These are phyloP conservation scores for Cartodere bifasciata DNA, from an alignment of 2,888 invertebrate species.

Conservation along the genomic window DNA sequence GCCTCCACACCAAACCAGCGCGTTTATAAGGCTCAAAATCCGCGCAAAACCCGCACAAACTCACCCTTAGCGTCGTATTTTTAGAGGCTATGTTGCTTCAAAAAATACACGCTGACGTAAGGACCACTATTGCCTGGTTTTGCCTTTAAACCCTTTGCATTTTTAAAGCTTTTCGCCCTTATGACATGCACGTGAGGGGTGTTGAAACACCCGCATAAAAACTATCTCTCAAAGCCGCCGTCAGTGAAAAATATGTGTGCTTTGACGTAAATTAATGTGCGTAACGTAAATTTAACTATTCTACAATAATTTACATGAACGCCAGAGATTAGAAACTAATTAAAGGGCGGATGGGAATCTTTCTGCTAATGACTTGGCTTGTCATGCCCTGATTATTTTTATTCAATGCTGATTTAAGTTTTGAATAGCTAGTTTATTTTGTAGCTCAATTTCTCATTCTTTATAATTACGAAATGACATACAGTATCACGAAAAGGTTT, in stretches of 20 bases:
- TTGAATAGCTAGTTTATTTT: neutral
- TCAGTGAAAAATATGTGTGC: conserved; percentile 37
- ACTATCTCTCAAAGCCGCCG: conserved; percentile 37
- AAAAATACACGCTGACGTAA: conserved; percentile 34
- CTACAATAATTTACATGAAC: conserved; percentile 34
- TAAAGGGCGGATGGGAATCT: conserved; percentile 19
- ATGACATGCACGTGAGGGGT: conserved; percentile 24
- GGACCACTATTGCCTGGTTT: conserved; percentile 31
- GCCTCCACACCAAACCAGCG: conserved; percentile 35
- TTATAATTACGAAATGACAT: no score
- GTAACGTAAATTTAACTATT: conserved; percentile 38
- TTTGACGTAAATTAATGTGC: conserved; percentile 39
- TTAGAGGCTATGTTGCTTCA: conserved; percentile 31
- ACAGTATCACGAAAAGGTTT: no score
- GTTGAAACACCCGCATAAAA: conserved; percentile 32
- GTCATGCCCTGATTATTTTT: conserved; percentile 29
- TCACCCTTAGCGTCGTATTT: conserved; percentile 30
- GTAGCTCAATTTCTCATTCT: no score
- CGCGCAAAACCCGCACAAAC: conserved; percentile 23
- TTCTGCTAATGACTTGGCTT: conserved; percentile 26
- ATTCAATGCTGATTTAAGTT: conserved; percentile 13
- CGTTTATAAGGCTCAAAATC: conserved; percentile 31
- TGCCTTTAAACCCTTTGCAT: conserved; percentile 26
- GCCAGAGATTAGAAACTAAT: conserved; percentile 29
- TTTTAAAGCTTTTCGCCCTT: conserved; percentile 34